These are phyloP conservation scores for Heliconius aoede DNA, from an alignment of 2,888 invertebrate species.

Conservation along the genomic window DNA sequence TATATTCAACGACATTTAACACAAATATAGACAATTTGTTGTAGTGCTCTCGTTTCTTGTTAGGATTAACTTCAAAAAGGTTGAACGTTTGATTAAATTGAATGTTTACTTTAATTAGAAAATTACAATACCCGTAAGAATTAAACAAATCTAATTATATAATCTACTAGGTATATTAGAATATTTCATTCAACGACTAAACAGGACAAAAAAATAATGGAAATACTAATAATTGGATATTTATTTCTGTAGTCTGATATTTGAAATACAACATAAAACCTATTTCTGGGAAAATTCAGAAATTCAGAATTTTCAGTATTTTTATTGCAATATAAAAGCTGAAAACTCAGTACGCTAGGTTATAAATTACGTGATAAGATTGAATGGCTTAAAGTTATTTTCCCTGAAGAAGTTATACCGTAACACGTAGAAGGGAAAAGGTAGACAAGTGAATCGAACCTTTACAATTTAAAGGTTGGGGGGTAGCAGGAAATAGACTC, in stretches of 20 bases:
- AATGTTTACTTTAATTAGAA: too few species aligned
- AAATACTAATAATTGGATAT: neutral
- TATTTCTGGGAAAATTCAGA: too few species aligned
- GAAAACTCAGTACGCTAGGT: neutral
- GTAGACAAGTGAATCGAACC: slow-evolving; percentile 59
- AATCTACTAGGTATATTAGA: too few species aligned
- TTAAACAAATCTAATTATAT: too few species aligned
- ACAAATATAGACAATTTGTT: too few species aligned
- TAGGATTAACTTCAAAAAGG: too few species aligned
- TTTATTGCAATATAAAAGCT: neutral
- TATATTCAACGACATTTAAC: too few species aligned
- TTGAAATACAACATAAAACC: neutral
- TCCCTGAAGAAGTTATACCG: slow-evolving; percentile 47
- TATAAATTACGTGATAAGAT: slow-evolving; percentile 22
- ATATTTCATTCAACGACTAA: too few species aligned
- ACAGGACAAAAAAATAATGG: neutral
- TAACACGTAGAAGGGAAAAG: slow-evolving; percentile 46
- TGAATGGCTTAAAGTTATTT: slow-evolving; percentile 31
- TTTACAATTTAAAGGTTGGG: slow-evolving; percentile 58
- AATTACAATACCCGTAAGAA: too few species aligned
- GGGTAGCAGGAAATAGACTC: slow-evolving; percentile 61
- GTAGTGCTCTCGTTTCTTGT: too few species aligned
- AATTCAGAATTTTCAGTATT: neutral
- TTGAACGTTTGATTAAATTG: too few species aligned
- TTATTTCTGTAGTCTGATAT: too few species aligned